Evolutionary conservation across 2,888 invertebrate genomes (phyloP).

Genomic region (Apamea anceps): DNA sequence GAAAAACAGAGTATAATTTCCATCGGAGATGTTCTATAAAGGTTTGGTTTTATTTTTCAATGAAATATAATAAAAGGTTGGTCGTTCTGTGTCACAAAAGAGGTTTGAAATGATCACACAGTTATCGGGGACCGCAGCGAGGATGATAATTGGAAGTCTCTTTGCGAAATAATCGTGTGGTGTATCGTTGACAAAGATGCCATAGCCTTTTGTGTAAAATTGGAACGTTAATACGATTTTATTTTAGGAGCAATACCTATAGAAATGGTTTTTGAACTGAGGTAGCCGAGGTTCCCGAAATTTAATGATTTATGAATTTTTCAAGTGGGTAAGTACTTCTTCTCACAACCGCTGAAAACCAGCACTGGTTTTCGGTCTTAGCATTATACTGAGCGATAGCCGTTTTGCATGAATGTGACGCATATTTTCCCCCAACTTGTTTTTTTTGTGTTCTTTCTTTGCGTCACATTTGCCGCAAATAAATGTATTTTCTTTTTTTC

Average conservation of each 20-base stretch:
- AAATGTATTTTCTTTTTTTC: neutral
- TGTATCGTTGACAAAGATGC: conserved; percentile 37
- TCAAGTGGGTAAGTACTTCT: neutral
- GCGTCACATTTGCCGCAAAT: neutral
- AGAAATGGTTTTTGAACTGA: neutral
- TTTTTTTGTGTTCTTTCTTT: neutral
- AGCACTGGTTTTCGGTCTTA: neutral
- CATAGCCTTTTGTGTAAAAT: conserved; percentile 30
- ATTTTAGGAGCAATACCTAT: conserved; percentile 1
- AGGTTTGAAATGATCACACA: conserved; percentile 42
- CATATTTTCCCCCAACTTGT: neutral
- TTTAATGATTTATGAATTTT: neutral
- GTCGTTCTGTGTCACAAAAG: conserved; percentile 32
- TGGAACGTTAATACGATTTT: conserved; percentile 25
- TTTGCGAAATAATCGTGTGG: conserved; percentile 47
- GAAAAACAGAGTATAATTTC: conserved; percentile 5
- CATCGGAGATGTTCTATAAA: neutral
- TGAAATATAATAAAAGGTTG: conserved; percentile 45
- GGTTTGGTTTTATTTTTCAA: conserved; percentile 47
- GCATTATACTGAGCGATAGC: neutral
- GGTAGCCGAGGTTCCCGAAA: neutral
- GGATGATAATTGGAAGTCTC: conserved; percentile 56
- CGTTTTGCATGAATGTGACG: neutral
- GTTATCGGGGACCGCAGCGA: conserved; percentile 34
- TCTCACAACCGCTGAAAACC: neutral